Percentiles rank a stretch among this genome's conserved stretches.
Evolutionary conservation across 2,888 invertebrate species (phyloP).

Genomic region (Pristionchus japonicus): DNA sequence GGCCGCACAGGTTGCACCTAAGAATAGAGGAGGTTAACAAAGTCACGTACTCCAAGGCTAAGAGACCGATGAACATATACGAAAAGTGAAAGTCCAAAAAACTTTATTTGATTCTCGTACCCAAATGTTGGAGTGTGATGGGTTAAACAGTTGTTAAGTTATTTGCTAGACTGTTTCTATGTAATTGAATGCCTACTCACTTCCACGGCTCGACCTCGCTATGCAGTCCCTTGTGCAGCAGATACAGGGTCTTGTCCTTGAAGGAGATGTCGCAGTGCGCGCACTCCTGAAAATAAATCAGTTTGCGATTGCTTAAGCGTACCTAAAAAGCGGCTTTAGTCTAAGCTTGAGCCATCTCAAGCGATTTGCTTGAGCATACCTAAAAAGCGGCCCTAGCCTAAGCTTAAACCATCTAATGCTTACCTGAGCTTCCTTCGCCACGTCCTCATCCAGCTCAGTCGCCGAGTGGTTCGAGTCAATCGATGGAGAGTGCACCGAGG

Average conservation of each 20-base stretch:
- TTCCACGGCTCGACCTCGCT: slow-evolving; percentile 94
- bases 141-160: no score
- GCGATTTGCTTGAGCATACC: not conserved
- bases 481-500: slow-evolving; percentile 21
- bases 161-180: no score
- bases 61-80: no score
- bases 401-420: no score
- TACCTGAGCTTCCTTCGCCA: slow-evolving; percentile 30
- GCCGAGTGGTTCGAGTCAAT: slow-evolving; percentile 32
- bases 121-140: no score
- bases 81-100: no score
- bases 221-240: slow-evolving; percentile 97
- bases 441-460: not conserved
- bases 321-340: not conserved
- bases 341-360: no score
- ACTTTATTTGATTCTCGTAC: no score
- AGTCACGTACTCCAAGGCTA: no score
- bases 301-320: not conserved
- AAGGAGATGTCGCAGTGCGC: slow-evolving; percentile 93
- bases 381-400: not conserved
- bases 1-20: slow-evolving; percentile 89
- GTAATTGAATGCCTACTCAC: no score
- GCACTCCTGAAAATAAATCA: slow-evolving; percentile 78
- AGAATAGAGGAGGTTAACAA: not conserved
- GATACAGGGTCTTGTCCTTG: slow-evolving; percentile 94